Conservation (phyloP, 2,797 vertebrate genomes). For the Chelidonichthys spinosus region DNA sequence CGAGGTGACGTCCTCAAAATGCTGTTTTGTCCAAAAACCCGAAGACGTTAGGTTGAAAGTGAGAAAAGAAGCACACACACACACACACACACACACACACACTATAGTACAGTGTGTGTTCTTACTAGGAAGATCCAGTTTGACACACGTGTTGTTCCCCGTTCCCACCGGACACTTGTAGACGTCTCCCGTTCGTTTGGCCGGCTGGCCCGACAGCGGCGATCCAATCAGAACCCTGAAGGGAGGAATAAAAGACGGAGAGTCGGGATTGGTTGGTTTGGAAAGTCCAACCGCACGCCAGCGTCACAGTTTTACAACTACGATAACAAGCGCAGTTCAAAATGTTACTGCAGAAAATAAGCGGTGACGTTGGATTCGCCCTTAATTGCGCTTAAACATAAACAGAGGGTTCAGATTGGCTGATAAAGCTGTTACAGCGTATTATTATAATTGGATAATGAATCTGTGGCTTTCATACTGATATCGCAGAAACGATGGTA, state of each 20-base stretch:
- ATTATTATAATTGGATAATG: constrained; percentile 38
- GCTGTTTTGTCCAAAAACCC: neutral
- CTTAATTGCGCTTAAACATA: constrained; percentile 43
- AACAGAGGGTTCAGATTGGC: constrained; percentile 33
- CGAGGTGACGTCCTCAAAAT: neutral
- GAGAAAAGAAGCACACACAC: neutral
- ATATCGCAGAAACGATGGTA: constrained; percentile 5
- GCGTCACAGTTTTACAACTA: constrained; percentile 17
- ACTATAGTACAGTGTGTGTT: constrained; percentile 23
- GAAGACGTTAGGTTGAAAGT: neutral
- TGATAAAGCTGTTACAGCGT: constrained; percentile 4
- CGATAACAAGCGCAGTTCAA: constrained; percentile 36
- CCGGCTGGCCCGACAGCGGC: constrained; percentile 92
- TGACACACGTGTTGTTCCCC: constrained; percentile 83
- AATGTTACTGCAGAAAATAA: constrained; percentile 31
- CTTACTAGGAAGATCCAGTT: constrained; percentile 92
- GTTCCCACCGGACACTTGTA: constrained; percentile 93
- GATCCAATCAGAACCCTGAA: constrained; percentile 96
- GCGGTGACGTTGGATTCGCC: constrained; percentile 17
- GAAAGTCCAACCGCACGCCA: constrained; percentile 36
- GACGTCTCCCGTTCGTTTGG: constrained; percentile 92
- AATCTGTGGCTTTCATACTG: constrained; percentile 25
- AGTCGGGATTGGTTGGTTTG: constrained; percentile 20
- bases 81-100: constrained; percentile 14
- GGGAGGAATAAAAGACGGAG: constrained; percentile 27